Evolutionary conservation across 2,888 invertebrate genomes (phyloP).

Genomic region (Agrochola lota): DNA sequence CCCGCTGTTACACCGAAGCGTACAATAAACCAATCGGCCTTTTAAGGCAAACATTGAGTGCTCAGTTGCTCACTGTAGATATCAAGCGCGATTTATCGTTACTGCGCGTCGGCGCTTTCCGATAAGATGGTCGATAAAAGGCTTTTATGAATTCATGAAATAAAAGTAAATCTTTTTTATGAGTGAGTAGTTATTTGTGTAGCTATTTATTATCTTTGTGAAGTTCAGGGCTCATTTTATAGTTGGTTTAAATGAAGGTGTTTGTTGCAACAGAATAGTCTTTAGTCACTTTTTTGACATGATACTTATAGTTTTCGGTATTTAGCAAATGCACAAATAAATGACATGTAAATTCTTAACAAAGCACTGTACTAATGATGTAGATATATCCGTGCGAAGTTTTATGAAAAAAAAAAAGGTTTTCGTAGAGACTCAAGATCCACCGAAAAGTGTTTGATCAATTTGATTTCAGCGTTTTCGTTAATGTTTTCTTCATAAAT

Average conservation of each 20-base stretch:
- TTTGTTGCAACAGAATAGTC: neutral
- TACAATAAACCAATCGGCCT: conserved; percentile 55
- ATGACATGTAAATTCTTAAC: neutral
- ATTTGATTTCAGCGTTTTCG: neutral
- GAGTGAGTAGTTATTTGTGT: conserved; percentile 25
- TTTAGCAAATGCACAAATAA: neutral
- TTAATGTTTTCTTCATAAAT: neutral
- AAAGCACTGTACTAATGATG: neutral
- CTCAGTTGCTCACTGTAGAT: conserved; percentile 43
- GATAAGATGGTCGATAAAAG: conserved; percentile 52
- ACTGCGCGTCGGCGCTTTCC: conserved; percentile 26
- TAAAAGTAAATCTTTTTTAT: conserved; percentile 48
- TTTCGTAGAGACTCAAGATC: neutral
- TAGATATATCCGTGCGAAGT: neutral
- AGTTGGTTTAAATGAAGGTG: neutral
- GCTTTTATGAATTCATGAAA: conserved; percentile 37
- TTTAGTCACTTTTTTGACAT: neutral
- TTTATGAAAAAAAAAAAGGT: neutral
- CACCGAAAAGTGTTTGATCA: neutral
- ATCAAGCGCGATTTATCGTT: conserved; percentile 49
- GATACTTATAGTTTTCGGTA: too few relatives aligned
- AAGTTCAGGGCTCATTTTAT: conserved; percentile 37
- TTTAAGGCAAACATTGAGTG: conserved; percentile 53
- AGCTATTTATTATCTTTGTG: conserved; percentile 26
- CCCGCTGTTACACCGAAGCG: conserved; percentile 62